Base-by-base conservation (phyloP, 64 coral and sea anemone genomes). In the Dendrophyllia cribrosa region DNA sequence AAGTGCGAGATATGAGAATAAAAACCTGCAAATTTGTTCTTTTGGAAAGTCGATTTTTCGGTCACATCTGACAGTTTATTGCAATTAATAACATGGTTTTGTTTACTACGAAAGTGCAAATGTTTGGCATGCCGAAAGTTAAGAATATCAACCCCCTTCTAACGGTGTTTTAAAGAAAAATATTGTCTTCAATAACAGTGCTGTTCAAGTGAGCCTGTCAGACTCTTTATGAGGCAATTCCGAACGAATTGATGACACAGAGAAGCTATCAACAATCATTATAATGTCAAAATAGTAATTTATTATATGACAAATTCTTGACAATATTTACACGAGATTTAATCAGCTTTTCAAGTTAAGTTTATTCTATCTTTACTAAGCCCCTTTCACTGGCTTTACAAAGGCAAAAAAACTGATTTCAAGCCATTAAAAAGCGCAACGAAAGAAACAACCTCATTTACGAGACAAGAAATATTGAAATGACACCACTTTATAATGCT, bases 271-370 rank as follows among this genome's bases (percentile, higher is more conserved):
- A 51, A 68, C 60, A 60, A 43, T 61, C 55, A 80, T 15, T 6
- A 26, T 21, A 79, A 80, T 43, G 13, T 60, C 43, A 45, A 13
- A 12, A 4, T 80, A 6, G 17, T 15, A 61, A 80, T 80, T 80
- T 80, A 80, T 43, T 80, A 3, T 14, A 12, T 13, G 4, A 46
- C 9, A 79, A 45, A 59, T 61, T 61, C 22, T 15, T n/a, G 4
- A 62, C 15, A 62, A 61, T 80, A 80, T 80, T 80, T 80, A 62
- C 77, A 63, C 19, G 3, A 19, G 15, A 75, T 50, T 50, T 56
- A 56, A 56, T 56, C 53, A 56, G 53, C 53, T 56, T 56, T 56
- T 56, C 52, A 1, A 55, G 6, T 55, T 55, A 55, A 55, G 53
- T 56, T 56, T 9, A 56, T 56, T 6, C 12, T 56, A 56, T 56